A percentile compares a stretch with the other conserved stretches of the same genome.
These are phyloP conservation scores for Agapornis roseicollis DNA, from an alignment of 2,113 vertebrate species.

Conservation along the genomic window DNA sequence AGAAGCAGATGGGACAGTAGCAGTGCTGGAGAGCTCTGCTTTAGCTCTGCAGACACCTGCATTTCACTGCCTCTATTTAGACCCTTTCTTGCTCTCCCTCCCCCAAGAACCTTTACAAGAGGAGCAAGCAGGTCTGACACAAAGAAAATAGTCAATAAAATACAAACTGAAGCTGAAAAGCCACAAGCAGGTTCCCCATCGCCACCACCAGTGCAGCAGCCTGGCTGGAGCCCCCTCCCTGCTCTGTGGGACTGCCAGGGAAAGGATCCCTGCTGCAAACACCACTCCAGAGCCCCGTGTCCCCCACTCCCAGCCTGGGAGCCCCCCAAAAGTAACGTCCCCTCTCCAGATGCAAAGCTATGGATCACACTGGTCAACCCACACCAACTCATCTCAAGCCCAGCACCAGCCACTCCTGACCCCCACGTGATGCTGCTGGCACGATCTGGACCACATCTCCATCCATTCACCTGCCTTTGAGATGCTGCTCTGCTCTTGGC, in stretches of 20 bases:
- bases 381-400: background rate
- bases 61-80: background rate
- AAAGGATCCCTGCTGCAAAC: background rate
- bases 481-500: background rate
- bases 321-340: background rate
- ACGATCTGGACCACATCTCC: background rate
- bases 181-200: background rate
- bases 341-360: background rate
- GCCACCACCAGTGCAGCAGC: background rate
- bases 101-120: background rate
- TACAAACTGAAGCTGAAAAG: background rate
- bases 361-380: background rate
- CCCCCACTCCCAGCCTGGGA: background rate
- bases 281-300: background rate
- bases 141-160: background rate
- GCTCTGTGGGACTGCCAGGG: background rate
- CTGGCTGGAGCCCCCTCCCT: background rate
- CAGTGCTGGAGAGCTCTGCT: background rate
- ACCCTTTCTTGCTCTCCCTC: background rate
- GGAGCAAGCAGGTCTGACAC: background rate
- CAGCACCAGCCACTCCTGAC: background rate
- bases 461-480: background rate
- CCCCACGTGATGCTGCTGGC: background rate
- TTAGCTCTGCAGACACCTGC: background rate
- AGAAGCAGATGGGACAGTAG: background rate